A percentile compares a stretch with the other conserved stretches of the same genome.
These are phyloP conservation scores for Arrhamphus sclerolepis DNA, from an alignment of 2,797 vertebrate species.

Conservation along the genomic window DNA sequence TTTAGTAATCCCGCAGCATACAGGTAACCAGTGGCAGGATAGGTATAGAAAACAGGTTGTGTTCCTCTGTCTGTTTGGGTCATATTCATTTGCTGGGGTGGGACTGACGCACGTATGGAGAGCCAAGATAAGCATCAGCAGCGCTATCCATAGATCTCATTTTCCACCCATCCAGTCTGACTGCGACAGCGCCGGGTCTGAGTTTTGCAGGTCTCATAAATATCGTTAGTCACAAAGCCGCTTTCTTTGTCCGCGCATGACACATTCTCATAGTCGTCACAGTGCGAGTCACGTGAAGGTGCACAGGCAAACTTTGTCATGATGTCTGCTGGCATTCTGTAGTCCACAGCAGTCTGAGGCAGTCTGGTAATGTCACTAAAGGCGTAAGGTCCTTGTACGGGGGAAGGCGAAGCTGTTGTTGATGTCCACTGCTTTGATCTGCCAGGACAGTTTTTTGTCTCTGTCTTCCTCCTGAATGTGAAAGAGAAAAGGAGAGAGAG, in stretches of 20 bases:
- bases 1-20: conserved; percentile 28
- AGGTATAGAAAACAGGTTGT: conserved; percentile 7
- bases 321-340: conserved; percentile 75
- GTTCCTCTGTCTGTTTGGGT: conserved; percentile 12
- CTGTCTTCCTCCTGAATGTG: conserved; percentile 80
- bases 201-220: conserved; percentile 87
- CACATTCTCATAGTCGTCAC: conserved; percentile 83
- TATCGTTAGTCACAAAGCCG: conserved; percentile 94
- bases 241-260: conserved; percentile 75
- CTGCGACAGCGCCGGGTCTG: conserved; percentile 64
- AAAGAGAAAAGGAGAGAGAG: too few relatives aligned
- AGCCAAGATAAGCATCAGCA: conserved; percentile 16
- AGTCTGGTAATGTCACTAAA: conserved; percentile 84
- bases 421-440: conserved; percentile 78
- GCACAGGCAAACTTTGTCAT: conserved; percentile 79
- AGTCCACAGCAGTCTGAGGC: conserved; percentile 77
- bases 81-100: conserved; percentile 9
- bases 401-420: conserved; percentile 63
- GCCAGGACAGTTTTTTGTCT: conserved; percentile 60
- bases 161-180: conserved; percentile 90
- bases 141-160: conserved; percentile 84
- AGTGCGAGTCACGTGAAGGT: conserved; percentile 54
- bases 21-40: conserved; percentile 11
- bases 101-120: not conserved
- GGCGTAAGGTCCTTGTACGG: conserved; percentile 80